Percentiles rank a stretch among this genome's conserved stretches.
Evolutionary conservation across 2,888 invertebrate species (phyloP).

Genomic region (Acanthosoma haemorrhoidale): DNA sequence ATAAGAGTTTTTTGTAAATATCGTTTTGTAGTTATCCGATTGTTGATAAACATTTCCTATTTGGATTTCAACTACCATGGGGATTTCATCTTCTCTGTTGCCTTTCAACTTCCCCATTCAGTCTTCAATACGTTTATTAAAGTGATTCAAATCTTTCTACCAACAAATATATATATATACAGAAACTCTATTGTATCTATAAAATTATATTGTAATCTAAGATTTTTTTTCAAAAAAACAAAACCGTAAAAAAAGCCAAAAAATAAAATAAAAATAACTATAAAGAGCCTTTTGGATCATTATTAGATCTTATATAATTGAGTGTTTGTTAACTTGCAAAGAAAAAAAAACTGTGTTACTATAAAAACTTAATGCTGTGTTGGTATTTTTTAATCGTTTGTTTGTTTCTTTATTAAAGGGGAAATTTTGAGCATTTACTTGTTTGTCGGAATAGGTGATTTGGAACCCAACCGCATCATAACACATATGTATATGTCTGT

Average conservation of each 20-base stretch:
- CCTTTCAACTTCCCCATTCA: constrained; percentile 19
- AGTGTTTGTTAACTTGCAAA: constrained; percentile 15
- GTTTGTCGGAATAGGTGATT: not conserved
- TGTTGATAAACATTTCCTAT: constrained; percentile 12
- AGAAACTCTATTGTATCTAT: constrained; percentile 10
- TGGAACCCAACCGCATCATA: not conserved
- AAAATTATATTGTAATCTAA: constrained; percentile 17
- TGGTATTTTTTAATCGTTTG: constrained; percentile 16
- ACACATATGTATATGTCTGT: constrained; percentile 3
- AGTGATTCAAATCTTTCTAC: constrained; percentile 19
- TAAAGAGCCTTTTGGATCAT: constrained; percentile 14
- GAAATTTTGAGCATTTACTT: not conserved
- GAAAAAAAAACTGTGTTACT: constrained; percentile 21
- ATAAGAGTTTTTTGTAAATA: constrained; percentile 23
- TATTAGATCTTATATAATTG: constrained; percentile 13
- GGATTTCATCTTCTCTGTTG: constrained; percentile 25
- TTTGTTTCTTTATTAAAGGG: constrained; percentile 14
- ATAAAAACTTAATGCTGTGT: constrained; percentile 16
- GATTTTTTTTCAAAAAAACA: constrained; percentile 7
- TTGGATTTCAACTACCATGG: constrained; percentile 20
- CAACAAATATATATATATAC: constrained; percentile 9
- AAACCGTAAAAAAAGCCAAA: not conserved
- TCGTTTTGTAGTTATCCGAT: constrained; percentile 27
- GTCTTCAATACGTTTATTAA: constrained; percentile 16
- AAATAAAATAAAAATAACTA: not conserved